phyloP scores from a whole-genome alignment of 2,113 vertebrate species.

The Myotis brandtii region DNA sequence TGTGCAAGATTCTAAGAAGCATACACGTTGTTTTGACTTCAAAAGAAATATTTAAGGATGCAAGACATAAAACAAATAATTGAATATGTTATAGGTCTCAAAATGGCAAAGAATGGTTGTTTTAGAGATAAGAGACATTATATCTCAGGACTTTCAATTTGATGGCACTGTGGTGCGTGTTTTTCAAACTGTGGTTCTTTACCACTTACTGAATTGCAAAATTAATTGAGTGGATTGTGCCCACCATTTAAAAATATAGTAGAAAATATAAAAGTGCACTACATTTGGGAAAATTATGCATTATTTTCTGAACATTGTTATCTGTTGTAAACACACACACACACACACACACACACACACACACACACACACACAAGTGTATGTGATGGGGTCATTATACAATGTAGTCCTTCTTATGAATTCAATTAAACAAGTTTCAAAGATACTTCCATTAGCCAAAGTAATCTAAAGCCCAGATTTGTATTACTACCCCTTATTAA shows the following conservation, averaged over 20 bases:
- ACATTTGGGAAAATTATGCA: not conserved
- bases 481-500: not conserved
- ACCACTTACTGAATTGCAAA: not conserved
- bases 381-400: not conserved
- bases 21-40: slow-evolving; percentile 33
- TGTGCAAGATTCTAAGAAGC: not conserved
- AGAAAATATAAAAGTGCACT: not conserved
- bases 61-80: not conserved
- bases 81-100: not conserved
- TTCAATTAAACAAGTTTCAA: slow-evolving; percentile 37
- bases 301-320: not conserved
- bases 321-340: not conserved
- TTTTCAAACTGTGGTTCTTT: not conserved
- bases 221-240: not conserved
- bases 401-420: not conserved
- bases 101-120: not conserved
- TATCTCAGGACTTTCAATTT: not conserved
- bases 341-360: not conserved
- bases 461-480: slow-evolving; percentile 1
- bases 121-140: not conserved
- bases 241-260: not conserved
- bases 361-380: not conserved
- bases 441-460: not conserved
- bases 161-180: fast-evolving
- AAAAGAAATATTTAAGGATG: slow-evolving; percentile 9